Conservation (phyloP, 2,113 vertebrate species). For the Paramisgurnus dabryanus region DNA sequence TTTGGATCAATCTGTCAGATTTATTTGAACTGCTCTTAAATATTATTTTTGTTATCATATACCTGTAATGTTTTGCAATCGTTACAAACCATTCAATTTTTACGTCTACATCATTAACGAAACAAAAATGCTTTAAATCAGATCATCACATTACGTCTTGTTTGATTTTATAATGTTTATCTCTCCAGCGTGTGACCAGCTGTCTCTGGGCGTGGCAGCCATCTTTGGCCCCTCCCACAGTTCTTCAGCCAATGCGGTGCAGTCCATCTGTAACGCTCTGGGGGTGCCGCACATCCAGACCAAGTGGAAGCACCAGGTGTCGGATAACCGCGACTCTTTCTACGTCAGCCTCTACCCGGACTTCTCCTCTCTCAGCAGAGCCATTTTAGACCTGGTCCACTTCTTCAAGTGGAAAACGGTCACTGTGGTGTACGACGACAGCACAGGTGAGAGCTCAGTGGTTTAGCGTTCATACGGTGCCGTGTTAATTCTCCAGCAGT, state of each 20-base stretch:
- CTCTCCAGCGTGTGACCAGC: conserved; percentile 95
- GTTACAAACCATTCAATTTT: too few relatives aligned
- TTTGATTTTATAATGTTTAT: background rate
- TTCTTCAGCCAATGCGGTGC: conserved; percentile 97
- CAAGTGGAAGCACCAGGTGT: conserved; percentile 98
- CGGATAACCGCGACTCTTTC: conserved; percentile 96
- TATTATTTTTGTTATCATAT: too few relatives aligned
- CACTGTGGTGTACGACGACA: conserved; percentile 98
- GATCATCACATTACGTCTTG: background rate
- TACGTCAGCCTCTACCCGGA: conserved; percentile 97
- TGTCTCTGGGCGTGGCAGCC: conserved; percentile 97
- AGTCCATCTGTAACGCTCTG: conserved; percentile 97
- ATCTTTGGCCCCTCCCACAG: conserved; percentile 98
- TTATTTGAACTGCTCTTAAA: too few relatives aligned
- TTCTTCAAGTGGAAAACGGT: conserved; percentile 99
- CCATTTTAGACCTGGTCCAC: conserved; percentile 97
- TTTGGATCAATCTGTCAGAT: too few relatives aligned
- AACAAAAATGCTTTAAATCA: background rate
- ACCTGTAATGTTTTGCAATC: too few relatives aligned
- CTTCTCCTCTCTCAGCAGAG: conserved; percentile 96
- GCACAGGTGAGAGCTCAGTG: conserved; percentile 85
- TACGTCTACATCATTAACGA: too few relatives aligned
- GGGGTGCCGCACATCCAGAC: conserved; percentile 98
- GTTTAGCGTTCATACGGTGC: background rate
- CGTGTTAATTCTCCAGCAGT: conserved; percentile 25